Percentiles rank a stretch among this genome's conserved stretches.
phyloP scores from a whole-genome alignment of 2,797 vertebrate species.

The Chelon auratus region DNA sequence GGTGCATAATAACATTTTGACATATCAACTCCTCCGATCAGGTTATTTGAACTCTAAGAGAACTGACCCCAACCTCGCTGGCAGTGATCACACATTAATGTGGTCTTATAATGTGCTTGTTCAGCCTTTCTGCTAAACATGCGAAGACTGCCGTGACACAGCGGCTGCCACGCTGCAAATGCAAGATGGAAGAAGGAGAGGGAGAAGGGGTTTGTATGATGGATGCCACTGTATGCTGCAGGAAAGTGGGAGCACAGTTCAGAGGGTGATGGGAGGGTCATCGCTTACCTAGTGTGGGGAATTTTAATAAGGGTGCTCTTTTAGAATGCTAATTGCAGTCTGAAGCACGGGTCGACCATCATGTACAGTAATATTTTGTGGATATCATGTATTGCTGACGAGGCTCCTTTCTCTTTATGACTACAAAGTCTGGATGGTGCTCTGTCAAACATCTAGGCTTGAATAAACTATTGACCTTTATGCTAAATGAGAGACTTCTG shows the following conservation, averaged over 20 bases:
- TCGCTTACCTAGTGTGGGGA: constrained; percentile 10
- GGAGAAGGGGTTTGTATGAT: not conserved
- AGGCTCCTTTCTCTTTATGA: not conserved
- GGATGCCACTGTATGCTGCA: constrained; percentile 5
- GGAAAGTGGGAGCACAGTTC: constrained; percentile 27
- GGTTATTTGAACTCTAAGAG: not conserved
- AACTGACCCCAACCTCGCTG: constrained; percentile 15
- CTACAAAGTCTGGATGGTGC: constrained; percentile 2
- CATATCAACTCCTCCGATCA: not conserved
- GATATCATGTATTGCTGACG: not conserved
- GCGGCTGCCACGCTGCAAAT: constrained; percentile 20
- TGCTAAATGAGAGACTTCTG: not conserved
- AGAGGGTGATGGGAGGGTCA: constrained; percentile 11
- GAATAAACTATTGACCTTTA: constrained; percentile 12
- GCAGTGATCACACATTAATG: constrained; percentile 39
- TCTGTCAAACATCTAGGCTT: constrained; percentile 6
- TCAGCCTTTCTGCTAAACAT: constrained; percentile 32
- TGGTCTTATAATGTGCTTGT: constrained; percentile 9
- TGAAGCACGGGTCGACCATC: not conserved
- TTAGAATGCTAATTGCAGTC: constrained; percentile 26
- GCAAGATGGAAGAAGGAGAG: constrained; percentile 11
- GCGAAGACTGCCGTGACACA: constrained; percentile 12
- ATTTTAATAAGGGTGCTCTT: constrained; percentile 32
- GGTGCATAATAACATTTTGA: constrained; percentile 6
- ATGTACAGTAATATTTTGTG: constrained; percentile 8